Evolutionary conservation across 53 echinoderm and acorn worm genomes (phyloP), one percentile per base, ranked within the genome.

Genomic region (Stichopus horrens): DNA sequence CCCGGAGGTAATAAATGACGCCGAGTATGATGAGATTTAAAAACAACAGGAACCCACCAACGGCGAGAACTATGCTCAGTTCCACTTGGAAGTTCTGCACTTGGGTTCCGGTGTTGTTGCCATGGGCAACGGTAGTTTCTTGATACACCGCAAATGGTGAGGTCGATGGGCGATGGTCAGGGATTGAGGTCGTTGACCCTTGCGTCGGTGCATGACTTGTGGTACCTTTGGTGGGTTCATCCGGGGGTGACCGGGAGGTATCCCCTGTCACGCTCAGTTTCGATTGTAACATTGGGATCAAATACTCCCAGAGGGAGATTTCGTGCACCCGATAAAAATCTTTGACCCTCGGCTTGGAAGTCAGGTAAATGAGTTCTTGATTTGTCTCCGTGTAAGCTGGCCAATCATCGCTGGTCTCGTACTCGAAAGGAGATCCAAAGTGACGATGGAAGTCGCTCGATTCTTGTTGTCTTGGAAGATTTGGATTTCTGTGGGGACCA

Each of bases 311-410:
- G 55, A 98, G 88, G 20, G 94, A 84, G 58, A 94, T 90, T 89
- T 98, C 93, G 80, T 98, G 95, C 5, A 95, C 82, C 68, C 98
- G 94, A 88, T 96, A 98, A 84, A 93, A 94, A 51, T 98, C 98
- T n/a, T 89, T 80, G 8, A 87, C 60, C 84, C 90, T 91, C 5
- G 95, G 95, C 65, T 74, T 86, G 55, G 93, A 58, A 5, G 95
- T 93, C 55, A 98, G 82, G 88, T 98, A 95, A 21, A 96, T 74
- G 52, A 92, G 88, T 71, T 94, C 53, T 66, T 98, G 93, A 16
- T 21, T 4, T 58, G 78, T 57, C 4, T 89, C 86, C 10, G 57
- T 79, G 89, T 94, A 95, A 8, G 74, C 19, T 1, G 90, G 91
- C 98, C 98, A 98, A 13, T 79, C 59, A 8, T 91, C 91, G 23